Base-by-base conservation (phyloP, 2,113 vertebrate genomes). In the Elachura formosa region DNA sequence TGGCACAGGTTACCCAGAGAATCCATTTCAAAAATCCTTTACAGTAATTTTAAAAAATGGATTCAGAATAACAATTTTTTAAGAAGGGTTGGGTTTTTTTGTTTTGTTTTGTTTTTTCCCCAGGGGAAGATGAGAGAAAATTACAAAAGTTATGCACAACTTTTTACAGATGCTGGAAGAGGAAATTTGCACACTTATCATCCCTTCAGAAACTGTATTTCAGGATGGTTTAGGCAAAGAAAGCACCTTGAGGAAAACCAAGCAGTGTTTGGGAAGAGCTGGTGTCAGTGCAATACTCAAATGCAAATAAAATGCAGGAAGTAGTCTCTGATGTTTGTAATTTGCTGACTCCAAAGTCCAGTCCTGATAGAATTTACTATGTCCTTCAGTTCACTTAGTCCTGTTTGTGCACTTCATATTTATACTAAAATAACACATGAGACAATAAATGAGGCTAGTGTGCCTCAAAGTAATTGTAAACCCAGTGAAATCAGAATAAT, bases 401-500 rank as follows among this genome's bases (percentile, higher is more conserved):
- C 73, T 82, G 73, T 21, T 69, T 29, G 80, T 56, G 89, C 71
- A 94, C 90, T 87, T 90, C 14, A 28, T 61, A 61, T 74, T 51
- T 33, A 68, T 34, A 84, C 67, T 93, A 93, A 94, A 89, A 94
- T 61, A 92, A 85, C 56, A 41, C 59, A 62, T 19, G 40, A 96
- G 88, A 88, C 64, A 76, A 45, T 22, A 68, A 93, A 87, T 33
- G 85, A 94, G 86, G 93, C 76, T 56, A 85, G 84, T 49, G 94
- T 94, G 80, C 67, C 4, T 20, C 63, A 79, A 68, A 94, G 90
- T 93, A 84, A 79, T 87, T 72, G 96, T 90, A 71, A 96, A 94
- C 68, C 78, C 95, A 96, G 92, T 34, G 1, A 81, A 88, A 96
- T 67, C 84, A 89, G 79, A 96, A 71, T 46, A 86, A 92, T 78